Percentiles rank a stretch among this genome's conserved stretches.
Evolutionary conservation across 2,797 vertebrate genomes (phyloP).

Genomic region (Caiman crocodilus): DNA sequence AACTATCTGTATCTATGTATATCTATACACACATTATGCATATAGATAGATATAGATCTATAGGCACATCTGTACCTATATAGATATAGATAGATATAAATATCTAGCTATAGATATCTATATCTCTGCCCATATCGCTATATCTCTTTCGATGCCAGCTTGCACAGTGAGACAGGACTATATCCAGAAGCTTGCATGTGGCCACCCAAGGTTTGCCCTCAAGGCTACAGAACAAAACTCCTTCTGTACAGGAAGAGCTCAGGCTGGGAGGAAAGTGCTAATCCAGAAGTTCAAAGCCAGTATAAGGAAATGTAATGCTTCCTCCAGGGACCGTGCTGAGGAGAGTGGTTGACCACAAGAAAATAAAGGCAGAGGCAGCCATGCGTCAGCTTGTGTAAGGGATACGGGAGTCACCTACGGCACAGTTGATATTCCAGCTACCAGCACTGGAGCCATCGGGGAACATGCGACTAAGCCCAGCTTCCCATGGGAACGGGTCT

Average conservation of each 20-base stretch:
- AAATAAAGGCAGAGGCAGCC: constrained; percentile 29
- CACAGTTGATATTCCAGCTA: neutral
- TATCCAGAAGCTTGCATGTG: neutral
- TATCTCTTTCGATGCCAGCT: fast-evolving
- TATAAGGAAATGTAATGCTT: constrained; percentile 55
- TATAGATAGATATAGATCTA: no score
- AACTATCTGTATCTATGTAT: no score
- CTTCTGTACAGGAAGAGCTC: constrained; percentile 2
- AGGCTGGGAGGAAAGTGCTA: neutral
- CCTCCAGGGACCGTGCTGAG: constrained; percentile 40
- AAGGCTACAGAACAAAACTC: constrained; percentile 19
- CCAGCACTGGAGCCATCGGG: neutral
- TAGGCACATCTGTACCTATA: no score
- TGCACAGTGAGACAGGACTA: neutral
- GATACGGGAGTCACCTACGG: neutral
- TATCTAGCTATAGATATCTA: no score
- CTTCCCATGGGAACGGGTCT: neutral
- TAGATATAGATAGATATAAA: no score
- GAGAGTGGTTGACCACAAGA: constrained; percentile 63
- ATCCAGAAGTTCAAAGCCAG: constrained; percentile 48
- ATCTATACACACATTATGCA: no score
- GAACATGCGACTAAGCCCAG: neutral
- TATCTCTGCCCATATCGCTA: no score
- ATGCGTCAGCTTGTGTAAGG: neutral
- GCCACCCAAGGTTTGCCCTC: neutral